Conservation (phyloP, 1,140 invertebrate genomes). For the Triops longicaudatus region DNA sequence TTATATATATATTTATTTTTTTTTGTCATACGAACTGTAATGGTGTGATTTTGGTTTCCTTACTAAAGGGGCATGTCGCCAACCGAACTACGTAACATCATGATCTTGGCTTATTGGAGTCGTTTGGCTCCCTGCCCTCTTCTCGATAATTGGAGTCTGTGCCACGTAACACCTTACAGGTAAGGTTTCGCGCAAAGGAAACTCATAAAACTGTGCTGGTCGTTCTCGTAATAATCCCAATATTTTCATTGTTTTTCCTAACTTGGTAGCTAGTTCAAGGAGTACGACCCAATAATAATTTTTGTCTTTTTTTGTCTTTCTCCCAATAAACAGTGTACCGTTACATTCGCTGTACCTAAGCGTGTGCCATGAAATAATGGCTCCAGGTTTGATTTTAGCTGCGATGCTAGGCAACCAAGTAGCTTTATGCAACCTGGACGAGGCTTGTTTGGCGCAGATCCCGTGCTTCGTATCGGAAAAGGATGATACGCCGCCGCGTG, state of each 20-base stretch:
- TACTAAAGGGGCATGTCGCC: background rate
- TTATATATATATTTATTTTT: background rate
- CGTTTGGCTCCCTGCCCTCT: background rate
- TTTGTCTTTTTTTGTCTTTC: background rate
- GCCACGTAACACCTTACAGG: background rate
- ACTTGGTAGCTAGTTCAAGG: too few relatives aligned
- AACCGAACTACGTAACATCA: background rate
- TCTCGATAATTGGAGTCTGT: background rate
- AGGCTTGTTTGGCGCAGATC: background rate
- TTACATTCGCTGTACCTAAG: conserved; percentile 37
- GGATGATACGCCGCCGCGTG: background rate
- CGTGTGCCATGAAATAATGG: conserved; percentile 34
- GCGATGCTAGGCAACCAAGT: conserved; percentile 39
- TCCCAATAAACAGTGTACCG: conserved; percentile 33
- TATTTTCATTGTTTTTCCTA: too few relatives aligned
- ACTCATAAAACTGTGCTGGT: background rate
- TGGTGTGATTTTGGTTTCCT: too few relatives aligned
- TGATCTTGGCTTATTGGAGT: conserved; percentile 1
- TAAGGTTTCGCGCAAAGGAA: conserved; percentile 27
- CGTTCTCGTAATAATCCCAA: too few relatives aligned
- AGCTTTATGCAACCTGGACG: conserved; percentile 36
- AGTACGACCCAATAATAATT: too few relatives aligned
- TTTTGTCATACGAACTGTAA: too few relatives aligned
- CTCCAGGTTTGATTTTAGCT: conserved; percentile 32
- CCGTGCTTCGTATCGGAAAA: background rate